These are phyloP conservation scores for Anser cygnoides DNA, from an alignment of 2,113 vertebrate genomes.

Conservation along the genomic window DNA sequence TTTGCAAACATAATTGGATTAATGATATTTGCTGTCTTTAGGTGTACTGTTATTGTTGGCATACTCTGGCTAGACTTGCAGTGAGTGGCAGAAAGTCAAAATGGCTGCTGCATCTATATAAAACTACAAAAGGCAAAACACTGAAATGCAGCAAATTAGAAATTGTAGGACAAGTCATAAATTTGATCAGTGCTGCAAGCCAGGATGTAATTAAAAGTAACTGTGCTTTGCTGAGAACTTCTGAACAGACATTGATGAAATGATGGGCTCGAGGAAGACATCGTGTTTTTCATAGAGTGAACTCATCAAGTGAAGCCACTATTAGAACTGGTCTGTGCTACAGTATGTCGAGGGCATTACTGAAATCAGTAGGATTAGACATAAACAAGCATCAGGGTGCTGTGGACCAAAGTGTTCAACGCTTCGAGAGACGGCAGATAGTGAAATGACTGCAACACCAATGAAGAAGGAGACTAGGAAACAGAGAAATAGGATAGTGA, in stretches of 20 bases:
- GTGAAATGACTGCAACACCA: not conserved
- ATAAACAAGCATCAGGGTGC: not conserved
- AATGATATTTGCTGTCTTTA: not conserved
- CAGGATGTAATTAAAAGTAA: not conserved
- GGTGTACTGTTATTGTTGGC: not conserved
- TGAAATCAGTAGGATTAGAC: not conserved
- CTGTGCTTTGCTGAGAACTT: not conserved
- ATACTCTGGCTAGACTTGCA: not conserved
- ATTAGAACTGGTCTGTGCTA: not conserved
- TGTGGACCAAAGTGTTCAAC: not conserved
- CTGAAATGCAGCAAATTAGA: not conserved
- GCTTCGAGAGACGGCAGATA: not conserved
- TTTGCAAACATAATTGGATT: not conserved
- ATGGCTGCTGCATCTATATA: not conserved
- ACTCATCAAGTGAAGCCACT: not conserved
- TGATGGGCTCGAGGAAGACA: not conserved
- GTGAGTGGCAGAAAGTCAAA: not conserved
- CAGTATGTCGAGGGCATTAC: not conserved
- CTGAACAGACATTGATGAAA: not conserved
- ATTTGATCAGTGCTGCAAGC: not conserved
- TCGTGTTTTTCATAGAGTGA: fast-evolving
- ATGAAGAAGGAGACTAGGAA: not conserved
- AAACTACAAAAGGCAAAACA: not conserved
- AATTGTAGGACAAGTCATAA: not conserved
- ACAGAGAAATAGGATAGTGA: not conserved